Evolutionary conservation across 2,888 invertebrate species (phyloP).

Genomic region (Macaria liturata): DNA sequence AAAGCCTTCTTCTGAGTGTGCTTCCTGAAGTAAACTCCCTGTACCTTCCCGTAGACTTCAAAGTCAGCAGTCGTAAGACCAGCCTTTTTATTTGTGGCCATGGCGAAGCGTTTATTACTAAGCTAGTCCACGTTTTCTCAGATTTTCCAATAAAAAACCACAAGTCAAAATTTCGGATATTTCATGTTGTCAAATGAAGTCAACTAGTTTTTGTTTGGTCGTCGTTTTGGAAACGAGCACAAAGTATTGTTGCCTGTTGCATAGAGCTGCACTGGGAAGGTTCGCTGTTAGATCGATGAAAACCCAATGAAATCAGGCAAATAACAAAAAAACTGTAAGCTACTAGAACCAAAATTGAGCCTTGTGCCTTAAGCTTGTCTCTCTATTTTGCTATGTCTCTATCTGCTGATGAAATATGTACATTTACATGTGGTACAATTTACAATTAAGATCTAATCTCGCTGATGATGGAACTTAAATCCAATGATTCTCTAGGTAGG

Average conservation of each 20-base stretch:
- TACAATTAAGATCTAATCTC: too few relatives aligned
- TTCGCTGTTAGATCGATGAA: background rate
- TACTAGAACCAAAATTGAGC: too few relatives aligned
- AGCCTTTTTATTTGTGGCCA: conserved; percentile 39
- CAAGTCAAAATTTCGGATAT: background rate
- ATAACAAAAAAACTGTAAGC: too few relatives aligned
- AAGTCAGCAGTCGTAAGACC: conserved; percentile 69
- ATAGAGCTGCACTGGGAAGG: conserved; percentile 12
- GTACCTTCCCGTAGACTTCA: conserved; percentile 85
- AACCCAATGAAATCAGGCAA: too few relatives aligned
- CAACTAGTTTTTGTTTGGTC: conserved; percentile 38
- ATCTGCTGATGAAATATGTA: too few relatives aligned
- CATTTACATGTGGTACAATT: too few relatives aligned
- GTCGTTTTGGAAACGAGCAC: conserved; percentile 49
- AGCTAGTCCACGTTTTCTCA: background rate
- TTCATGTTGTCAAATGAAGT: conserved; percentile 2
- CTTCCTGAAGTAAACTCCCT: conserved; percentile 83
- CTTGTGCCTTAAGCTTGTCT: too few relatives aligned
- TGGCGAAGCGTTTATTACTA: conserved; percentile 10
- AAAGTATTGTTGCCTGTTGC: conserved; percentile 25
- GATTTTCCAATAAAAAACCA: background rate
- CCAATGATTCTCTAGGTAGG: too few relatives aligned
- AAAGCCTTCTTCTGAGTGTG: conserved; percentile 85
- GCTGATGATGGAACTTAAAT: too few relatives aligned
- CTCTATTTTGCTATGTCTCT: too few relatives aligned